Conservation (phyloP, 2,113 vertebrate genomes). For the Rhadina sibilatrix region DNA sequence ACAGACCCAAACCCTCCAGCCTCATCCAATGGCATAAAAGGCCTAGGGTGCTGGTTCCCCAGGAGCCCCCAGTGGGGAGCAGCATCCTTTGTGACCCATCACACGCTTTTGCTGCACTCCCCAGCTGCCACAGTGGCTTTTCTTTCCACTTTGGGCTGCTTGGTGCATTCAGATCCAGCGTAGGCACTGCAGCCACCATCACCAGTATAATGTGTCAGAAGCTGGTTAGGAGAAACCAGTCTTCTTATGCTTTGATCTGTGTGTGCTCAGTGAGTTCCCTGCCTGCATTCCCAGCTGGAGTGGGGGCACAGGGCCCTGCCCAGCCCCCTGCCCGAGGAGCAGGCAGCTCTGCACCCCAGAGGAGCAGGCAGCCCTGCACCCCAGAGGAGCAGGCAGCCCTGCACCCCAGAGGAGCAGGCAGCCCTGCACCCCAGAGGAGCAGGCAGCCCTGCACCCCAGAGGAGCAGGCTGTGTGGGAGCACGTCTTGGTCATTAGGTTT, state of each 20-base stretch:
- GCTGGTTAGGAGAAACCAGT: neutral
- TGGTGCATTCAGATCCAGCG: neutral
- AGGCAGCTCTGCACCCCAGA: neutral
- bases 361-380: no score
- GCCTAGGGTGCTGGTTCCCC: neutral
- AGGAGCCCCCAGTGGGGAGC: neutral
- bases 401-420: neutral
- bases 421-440: neutral
- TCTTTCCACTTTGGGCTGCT: neutral
- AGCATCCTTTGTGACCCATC: neutral
- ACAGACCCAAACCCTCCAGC: neutral
- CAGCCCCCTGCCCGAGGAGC: neutral
- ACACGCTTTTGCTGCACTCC: neutral
- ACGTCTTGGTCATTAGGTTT: neutral
- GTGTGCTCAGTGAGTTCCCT: rapidly evolving
- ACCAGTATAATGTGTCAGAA: neutral
- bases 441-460: neutral
- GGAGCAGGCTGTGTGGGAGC: neutral
- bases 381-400: neutral
- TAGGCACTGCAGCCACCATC: neutral
- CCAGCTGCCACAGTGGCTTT: neutral
- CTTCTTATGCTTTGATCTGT: neutral
- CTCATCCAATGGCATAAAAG: rapidly evolving
- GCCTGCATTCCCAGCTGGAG: rapidly evolving
- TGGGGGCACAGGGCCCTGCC: neutral